Evolutionary conservation across 1,140 invertebrate species (phyloP).

Genomic region (Paraescarpia echinospica): DNA sequence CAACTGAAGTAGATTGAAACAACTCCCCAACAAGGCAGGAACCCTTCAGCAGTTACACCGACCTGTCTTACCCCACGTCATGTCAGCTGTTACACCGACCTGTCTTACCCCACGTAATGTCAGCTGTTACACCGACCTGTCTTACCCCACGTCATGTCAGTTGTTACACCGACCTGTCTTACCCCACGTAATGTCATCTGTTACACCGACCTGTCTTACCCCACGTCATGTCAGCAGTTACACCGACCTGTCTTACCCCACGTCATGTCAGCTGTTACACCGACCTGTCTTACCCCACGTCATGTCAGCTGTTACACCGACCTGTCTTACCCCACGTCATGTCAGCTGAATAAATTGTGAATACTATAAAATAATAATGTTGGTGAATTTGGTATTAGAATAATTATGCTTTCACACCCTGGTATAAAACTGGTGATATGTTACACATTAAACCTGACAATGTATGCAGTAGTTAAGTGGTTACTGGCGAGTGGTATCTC

Average conservation of each 20-base stretch:
- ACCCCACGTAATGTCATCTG: not conserved
- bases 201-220: not conserved
- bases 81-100: not conserved
- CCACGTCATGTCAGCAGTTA: not conserved
- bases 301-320: not conserved
- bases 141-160: not conserved
- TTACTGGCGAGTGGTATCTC: not conserved
- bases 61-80: not conserved
- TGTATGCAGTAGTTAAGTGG: not conserved
- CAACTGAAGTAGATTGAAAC: not conserved
- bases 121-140: not conserved
- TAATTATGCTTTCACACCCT: not conserved
- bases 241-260: too few species aligned
- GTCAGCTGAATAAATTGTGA: not conserved
- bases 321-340: not conserved
- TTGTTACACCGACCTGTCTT: not conserved
- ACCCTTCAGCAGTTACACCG: not conserved
- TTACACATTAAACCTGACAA: not conserved
- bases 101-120: not conserved
- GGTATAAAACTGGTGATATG: not conserved
- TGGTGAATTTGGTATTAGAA: not conserved
- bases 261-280: not conserved
- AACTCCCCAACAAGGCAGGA: not conserved
- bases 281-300: too few species aligned
- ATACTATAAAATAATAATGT: not conserved